Evolutionary conservation across 2,113 vertebrate species (phyloP).

Genomic region (Atrichornis clamosus): DNA sequence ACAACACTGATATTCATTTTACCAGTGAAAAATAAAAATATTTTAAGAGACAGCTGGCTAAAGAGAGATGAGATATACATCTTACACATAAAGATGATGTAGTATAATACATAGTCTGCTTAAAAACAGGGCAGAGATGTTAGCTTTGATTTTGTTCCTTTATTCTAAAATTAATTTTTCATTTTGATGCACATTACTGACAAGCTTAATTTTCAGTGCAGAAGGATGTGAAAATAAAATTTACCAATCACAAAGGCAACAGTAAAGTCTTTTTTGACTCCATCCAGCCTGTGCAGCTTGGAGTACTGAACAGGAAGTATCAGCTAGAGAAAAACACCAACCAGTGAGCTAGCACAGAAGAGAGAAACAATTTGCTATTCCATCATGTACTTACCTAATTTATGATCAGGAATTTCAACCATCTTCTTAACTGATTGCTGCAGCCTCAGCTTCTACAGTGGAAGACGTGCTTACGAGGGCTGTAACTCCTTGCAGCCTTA

Average conservation of each 20-base stretch:
- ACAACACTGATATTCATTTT: neutral
- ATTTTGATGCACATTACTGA: neutral
- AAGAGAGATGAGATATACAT: neutral
- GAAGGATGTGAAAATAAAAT: neutral
- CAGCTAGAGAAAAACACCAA: neutral
- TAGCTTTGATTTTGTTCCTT: neutral
- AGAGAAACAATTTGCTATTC: neutral
- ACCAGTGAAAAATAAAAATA: neutral
- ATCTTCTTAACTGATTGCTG: constrained; percentile 34
- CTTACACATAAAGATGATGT: neutral
- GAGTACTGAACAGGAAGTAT: neutral
- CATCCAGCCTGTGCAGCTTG: neutral
- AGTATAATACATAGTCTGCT: neutral
- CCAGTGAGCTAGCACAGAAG: neutral
- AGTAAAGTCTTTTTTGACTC: neutral
- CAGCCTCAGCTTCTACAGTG: constrained; percentile 25
- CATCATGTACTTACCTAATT: constrained; percentile 14
- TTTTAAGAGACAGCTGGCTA: neutral
- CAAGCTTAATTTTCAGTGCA: neutral
- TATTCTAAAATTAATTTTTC: neutral
- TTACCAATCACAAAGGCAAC: neutral
- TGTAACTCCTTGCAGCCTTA: neutral
- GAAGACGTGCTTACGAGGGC: neutral
- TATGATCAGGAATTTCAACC: constrained; percentile 2
- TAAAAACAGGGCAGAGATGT: neutral